Conservation (phyloP, 2,113 vertebrate genomes). For the Corythornis vintsioides region DNA sequence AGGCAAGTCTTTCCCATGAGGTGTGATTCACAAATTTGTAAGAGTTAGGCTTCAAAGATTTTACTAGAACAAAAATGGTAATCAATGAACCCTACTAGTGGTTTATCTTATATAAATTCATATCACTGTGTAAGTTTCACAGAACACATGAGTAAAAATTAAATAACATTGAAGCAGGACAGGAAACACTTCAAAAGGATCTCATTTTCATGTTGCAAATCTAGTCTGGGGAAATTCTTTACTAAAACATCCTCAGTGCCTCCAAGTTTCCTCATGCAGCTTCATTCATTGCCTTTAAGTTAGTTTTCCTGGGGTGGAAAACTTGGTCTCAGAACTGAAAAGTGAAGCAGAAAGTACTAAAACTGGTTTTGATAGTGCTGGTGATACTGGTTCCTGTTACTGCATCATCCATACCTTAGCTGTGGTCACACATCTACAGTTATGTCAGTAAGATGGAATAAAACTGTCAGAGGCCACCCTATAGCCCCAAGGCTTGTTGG, state of each 20-base stretch:
- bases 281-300: not conserved
- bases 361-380: not conserved
- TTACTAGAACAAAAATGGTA: not conserved
- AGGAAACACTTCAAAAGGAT: not conserved
- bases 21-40: not conserved
- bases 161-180: not conserved
- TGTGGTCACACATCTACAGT: fast-evolving
- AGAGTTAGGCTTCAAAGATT: not conserved
- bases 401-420: not conserved
- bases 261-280: not conserved
- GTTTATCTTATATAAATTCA: not conserved
- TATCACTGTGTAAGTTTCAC: not conserved
- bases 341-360: not conserved
- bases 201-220: not conserved
- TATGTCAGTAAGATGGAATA: not conserved
- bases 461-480: not conserved
- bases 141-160: not conserved
- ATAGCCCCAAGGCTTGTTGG: fast-evolving
- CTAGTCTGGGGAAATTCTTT: not conserved
- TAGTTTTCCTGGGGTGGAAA: not conserved
- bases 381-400: not conserved
- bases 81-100: not conserved
- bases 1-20: not conserved
- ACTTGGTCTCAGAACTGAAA: not conserved
- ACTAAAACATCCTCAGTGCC: not conserved